Evolutionary conservation across 37 sponge, comb jelly and placozoan species (phyloP).

Genomic region (Eunapius fragilis): DNA sequence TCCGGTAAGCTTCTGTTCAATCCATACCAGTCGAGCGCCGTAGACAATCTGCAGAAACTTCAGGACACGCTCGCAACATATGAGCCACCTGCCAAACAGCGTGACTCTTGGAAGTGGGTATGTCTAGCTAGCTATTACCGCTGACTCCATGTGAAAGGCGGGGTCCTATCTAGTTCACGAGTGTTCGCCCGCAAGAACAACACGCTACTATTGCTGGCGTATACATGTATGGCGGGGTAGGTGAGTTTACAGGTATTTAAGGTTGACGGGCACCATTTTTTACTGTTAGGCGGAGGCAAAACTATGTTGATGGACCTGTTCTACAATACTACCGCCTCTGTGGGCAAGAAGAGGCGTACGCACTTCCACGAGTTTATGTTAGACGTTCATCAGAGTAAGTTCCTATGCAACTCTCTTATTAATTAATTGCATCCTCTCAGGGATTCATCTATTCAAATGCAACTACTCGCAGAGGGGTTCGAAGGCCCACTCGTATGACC

Average conservation of each 20-base stretch:
- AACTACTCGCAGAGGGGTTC: conserved; percentile 22
- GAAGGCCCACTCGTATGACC: conserved; percentile 69
- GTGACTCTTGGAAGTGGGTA: not conserved
- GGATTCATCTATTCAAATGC: conserved; percentile 81
- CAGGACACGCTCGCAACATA: conserved; percentile 41
- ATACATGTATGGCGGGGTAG: conserved; percentile 94
- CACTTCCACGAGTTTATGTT: conserved; percentile 97
- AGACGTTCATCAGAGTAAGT: conserved; percentile 82
- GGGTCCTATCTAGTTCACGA: not conserved
- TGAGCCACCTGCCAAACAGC: conserved; percentile 13
- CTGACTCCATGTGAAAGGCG: not conserved
- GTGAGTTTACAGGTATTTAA: conserved; percentile 18
- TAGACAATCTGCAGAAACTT: conserved; percentile 41
- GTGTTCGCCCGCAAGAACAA: not conserved
- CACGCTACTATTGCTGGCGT: conserved; percentile 61
- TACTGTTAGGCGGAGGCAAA: conserved; percentile 84
- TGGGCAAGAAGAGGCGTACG: conserved; percentile 66
- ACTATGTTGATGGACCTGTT: conserved; percentile 99
- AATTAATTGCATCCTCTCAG: conserved; percentile 14
- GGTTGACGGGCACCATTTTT: not conserved
- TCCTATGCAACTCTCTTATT: not conserved
- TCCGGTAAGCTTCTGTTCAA: conserved; percentile 34
- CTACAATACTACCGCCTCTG: conserved; percentile 42
- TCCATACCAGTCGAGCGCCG: conserved; percentile 44
- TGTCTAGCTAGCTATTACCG: not conserved